Base-by-base conservation (phyloP, 2,113 vertebrate species). In the Pristiophorus japonicus region DNA sequence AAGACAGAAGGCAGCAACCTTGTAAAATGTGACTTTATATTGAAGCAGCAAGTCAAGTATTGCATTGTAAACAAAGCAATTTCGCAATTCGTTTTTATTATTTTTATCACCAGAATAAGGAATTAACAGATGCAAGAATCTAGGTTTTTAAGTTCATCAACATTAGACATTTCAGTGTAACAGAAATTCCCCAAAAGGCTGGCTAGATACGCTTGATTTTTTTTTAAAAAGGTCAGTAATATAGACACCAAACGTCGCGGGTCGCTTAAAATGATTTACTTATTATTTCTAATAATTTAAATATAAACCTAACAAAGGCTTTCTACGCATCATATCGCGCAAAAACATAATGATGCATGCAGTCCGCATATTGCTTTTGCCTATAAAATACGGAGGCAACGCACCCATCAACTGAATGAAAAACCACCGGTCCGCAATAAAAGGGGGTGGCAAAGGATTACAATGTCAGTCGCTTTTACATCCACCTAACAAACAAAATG, bases 361-460 rank as follows among this genome's bases (percentile, higher is more conserved):
- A 81, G n/a, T 88, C 85, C 85, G 85, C 47, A 88, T 88, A 55
- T 88, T 34, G 84, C 18, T 87, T 87, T 45, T 87, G 47, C 47
- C 45, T 27, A 47, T 27, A 3, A 88, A 59, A 88, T 55, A 55
- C 8, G 51, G 85, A 27, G 27, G 51, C 85, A 59, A 59, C 30
- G 51, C 85, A 59, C 27, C 47, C 27, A 34, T 3, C 24, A 47
- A 88, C 14, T 30, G 85, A 88, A 14, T 34, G 47, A 2, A 51
- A 47, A 34, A 4, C 11, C 30, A 20, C n/a, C 34, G 8, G 3
- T 8, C 87, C 24, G 84, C 45, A 51, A 51, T 88, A 16, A 24
- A 55, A 11, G 27, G 47, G 38, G 47, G 38, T 47, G 8, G 27
- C 27, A 59, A 38, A 34, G 14, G 30, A 63, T 38, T 91, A 38